phyloP scores from a whole-genome alignment of 2,113 vertebrate genomes.

The Micromys minutus region DNA sequence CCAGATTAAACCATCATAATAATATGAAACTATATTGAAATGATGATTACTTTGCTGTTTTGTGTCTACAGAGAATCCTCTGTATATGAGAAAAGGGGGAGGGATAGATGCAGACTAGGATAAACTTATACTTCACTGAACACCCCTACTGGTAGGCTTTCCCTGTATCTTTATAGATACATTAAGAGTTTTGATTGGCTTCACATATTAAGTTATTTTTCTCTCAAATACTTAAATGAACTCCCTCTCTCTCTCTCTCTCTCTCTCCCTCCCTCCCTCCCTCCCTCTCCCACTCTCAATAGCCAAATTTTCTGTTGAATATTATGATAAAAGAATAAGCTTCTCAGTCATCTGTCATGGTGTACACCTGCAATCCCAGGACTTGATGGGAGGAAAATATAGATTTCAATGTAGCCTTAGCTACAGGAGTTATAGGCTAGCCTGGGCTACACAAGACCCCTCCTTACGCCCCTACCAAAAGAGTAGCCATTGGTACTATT shows the following conservation, averaged over 20 bases:
- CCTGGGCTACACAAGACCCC: not conserved
- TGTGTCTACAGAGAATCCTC: not conserved
- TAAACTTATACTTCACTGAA: not conserved
- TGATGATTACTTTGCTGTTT: not conserved
- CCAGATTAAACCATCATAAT: not conserved
- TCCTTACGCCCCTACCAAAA: too few species aligned
- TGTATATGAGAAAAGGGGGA: not conserved
- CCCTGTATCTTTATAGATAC: not conserved
- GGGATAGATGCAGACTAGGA: not conserved
- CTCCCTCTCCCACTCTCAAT: not conserved
- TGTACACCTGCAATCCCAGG: not conserved
- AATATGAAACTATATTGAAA: slow-evolving; percentile 7
- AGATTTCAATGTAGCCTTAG: not conserved
- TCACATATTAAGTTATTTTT: slow-evolving; percentile 19
- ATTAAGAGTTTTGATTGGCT: slow-evolving; percentile 25
- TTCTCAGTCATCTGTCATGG: not conserved
- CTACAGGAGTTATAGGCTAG: not conserved
- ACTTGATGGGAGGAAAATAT: not conserved
- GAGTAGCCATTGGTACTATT: not conserved
- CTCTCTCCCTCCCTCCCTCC: not conserved
- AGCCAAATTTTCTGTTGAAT: slow-evolving; percentile 18
- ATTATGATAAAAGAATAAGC: not conserved
- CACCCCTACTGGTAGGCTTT: not conserved
- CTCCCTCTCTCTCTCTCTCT: too few species aligned
- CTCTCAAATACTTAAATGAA: slow-evolving; percentile 40